Percentiles rank a stretch among this genome's conserved stretches.
phyloP scores from a whole-genome alignment of 1,140 invertebrate genomes.

The Papilio glaucus region DNA sequence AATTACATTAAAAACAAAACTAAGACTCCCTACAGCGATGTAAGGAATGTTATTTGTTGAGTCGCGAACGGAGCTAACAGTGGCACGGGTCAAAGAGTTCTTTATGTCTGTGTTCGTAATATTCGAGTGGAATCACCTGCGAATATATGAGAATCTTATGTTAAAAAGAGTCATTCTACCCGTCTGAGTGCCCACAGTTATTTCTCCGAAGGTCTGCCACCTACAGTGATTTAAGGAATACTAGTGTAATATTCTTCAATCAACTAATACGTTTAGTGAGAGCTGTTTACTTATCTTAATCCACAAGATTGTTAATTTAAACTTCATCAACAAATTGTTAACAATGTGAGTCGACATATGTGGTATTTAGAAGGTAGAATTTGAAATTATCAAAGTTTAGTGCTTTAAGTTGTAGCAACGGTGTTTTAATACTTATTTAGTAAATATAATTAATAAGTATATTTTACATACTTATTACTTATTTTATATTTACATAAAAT shows the following conservation, averaged over 20 bases:
- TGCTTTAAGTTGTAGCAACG: not conserved
- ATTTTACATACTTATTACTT: too few relatives aligned
- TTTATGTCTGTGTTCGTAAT: conserved; percentile 21
- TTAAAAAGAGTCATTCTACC: conserved; percentile 24
- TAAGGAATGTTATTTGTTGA: conserved; percentile 30
- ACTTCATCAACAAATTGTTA: not conserved
- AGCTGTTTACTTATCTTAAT: not conserved
- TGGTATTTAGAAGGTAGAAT: not conserved
- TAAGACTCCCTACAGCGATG: not conserved
- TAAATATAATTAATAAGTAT: too few relatives aligned
- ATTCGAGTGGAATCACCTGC: conserved; percentile 12
- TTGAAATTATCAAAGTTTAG: not conserved
- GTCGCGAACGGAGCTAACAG: not conserved
- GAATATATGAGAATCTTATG: conserved; percentile 24
- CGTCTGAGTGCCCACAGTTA: conserved; percentile 20
- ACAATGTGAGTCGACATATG: not conserved
- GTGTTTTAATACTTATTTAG: too few relatives aligned
- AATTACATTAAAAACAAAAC: conserved; percentile 35
- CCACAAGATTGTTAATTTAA: not conserved
- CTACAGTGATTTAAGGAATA: not conserved
- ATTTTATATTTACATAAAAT: too few relatives aligned
- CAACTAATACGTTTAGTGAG: not conserved
- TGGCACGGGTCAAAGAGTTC: conserved; percentile 30
- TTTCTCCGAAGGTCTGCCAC: not conserved
- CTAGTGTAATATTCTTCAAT: not conserved